These are phyloP conservation scores for Phyllostomus hastatus DNA, from an alignment of 2,113 vertebrate species.

Conservation along the genomic window DNA sequence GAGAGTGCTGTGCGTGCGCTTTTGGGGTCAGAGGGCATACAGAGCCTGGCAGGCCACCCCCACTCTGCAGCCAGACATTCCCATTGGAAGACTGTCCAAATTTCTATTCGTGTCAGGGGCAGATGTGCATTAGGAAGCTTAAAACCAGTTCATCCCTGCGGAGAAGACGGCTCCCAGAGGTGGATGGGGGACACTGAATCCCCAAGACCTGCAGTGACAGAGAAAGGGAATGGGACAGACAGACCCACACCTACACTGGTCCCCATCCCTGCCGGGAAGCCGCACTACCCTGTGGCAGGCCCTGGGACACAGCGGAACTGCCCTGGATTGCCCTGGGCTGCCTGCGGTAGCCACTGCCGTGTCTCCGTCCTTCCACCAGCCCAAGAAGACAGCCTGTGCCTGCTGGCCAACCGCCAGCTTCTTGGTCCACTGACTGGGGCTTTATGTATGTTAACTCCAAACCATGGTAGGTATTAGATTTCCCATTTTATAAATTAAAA, in stretches of 20 bases:
- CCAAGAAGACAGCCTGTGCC: not conserved
- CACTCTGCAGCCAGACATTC: not conserved
- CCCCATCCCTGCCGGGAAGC: not conserved
- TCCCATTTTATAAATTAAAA: not conserved
- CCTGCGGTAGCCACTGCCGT: accelerated
- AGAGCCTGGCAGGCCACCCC: not conserved
- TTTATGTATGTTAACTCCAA: not conserved
- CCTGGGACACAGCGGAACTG: not conserved
- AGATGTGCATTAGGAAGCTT: accelerated
- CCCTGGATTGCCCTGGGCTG: accelerated
- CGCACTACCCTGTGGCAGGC: not conserved
- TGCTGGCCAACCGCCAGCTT: not conserved
- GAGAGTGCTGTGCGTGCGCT: not conserved
- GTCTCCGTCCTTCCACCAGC: not conserved
- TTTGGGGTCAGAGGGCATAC: not conserved
- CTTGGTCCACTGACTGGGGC: not conserved
- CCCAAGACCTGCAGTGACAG: not conserved
- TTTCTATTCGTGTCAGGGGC: not conserved
- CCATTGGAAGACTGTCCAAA: not conserved
- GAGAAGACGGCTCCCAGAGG: not conserved
- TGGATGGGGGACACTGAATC: not conserved
- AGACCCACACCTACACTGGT: accelerated
- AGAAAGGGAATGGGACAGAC: not conserved
- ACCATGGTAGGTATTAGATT: not conserved
- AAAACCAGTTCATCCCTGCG: not conserved